Base-by-base conservation (phyloP, 2,888 invertebrate genomes). In the Catotricha subobsoleta region DNA sequence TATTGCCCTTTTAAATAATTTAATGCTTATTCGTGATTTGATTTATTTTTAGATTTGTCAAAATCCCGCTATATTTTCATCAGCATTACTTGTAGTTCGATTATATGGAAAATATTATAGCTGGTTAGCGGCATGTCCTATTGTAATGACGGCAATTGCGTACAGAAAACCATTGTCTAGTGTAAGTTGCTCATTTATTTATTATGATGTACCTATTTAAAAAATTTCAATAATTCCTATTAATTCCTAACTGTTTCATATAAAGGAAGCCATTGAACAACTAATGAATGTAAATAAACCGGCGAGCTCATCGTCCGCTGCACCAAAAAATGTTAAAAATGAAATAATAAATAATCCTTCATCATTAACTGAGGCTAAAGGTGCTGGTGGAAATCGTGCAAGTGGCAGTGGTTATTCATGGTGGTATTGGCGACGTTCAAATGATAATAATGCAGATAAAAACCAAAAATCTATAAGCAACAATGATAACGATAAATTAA, bases 71-170 rank as follows among this genome's bases (percentile, higher is more conserved):
- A 58, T 87, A 48, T 71, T 86, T 47, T 72, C 79, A 51, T 78
- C 80, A 55, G 81, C 86, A 31, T 80, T 84, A 54, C 70, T 92
- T 52, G 79, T 91, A 46, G 79, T 92, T 51, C 75, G 84, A 53
- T 74, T 92, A 46, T 80, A 80, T 56, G 81, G 81, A 52, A 86
- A 90, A 66, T 84, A 80, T 64, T 81, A 86, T 67, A 84, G 81
- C 54, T 94, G 92, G 91, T 70, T 77, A 49, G 79, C 81, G 50
- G 95, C 94, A 50, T 82, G 83, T 45, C 88, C 94, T 33, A 76
- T 92, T 56, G 73, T 97, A 52, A 76, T 92, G 56, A 84, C 88
- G 48, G 69, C 84, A 48, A 74, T 87, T 47, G 78, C 82, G 49
- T 95, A 83, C 67, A 78, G 87, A 55, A 75, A 87, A 52, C 79